These are phyloP conservation scores for Diplosoma virens DNA, from an alignment of 23 tunicate species.

Conservation along the genomic window DNA sequence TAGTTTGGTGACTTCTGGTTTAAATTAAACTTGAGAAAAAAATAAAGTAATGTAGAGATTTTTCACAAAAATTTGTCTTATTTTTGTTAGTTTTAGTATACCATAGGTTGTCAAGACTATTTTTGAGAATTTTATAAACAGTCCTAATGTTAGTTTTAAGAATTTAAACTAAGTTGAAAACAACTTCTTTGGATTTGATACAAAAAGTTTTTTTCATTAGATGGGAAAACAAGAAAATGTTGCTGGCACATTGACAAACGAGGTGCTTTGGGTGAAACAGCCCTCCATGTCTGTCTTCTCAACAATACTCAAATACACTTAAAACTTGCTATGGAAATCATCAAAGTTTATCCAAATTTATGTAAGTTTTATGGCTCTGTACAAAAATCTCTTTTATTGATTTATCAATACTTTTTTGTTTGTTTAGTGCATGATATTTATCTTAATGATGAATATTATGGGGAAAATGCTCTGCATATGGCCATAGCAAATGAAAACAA, in stretches of 20 bases:
- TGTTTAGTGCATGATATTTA: constrained; percentile 80
- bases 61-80: too few relatives aligned
- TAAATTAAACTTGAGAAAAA: too few relatives aligned
- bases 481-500: constrained; percentile 84
- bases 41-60: too few relatives aligned
- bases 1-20: too few relatives aligned
- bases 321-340: constrained; percentile 68
- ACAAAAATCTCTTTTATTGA: neutral
- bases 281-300: constrained; percentile 79
- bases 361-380: constrained; percentile 35
- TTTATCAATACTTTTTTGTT: neutral
- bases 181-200: too few relatives aligned
- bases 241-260: constrained; percentile 82
- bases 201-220: too few relatives aligned
- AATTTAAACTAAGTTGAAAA: too few relatives aligned
- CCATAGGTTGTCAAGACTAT: neutral
- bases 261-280: constrained; percentile 88
- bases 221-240: constrained; percentile 49
- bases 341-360: constrained; percentile 66
- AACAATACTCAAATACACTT: constrained; percentile 65
- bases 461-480: constrained; percentile 85
- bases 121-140: neutral
- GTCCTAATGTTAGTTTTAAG: neutral
- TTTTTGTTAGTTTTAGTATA: too few relatives aligned
- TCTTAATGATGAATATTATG: constrained; percentile 85